These are phyloP conservation scores for Patella caerulea DNA, from an alignment of 2,888 invertebrate species.

Conservation along the genomic window DNA sequence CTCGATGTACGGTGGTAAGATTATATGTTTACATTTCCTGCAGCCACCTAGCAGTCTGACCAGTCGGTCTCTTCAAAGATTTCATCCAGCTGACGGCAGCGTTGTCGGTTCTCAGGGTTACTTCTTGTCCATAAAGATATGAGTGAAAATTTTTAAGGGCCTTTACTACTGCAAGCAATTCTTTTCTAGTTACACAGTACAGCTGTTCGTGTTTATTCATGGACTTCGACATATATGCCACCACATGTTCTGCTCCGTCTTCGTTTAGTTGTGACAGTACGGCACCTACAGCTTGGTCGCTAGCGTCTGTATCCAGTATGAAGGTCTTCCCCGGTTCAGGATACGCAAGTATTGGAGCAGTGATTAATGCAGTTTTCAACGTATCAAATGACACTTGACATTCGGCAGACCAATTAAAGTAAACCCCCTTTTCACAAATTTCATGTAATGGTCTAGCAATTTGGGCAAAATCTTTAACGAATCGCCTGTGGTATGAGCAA, in stretches of 20 bases:
- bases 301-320: too few species aligned
- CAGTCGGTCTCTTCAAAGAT: too few species aligned
- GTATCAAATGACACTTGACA: neutral
- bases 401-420: neutral
- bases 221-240: too few species aligned
- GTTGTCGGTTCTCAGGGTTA: too few species aligned
- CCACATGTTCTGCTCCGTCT: too few species aligned
- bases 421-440: neutral
- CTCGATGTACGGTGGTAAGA: too few species aligned
- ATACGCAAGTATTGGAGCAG: neutral
- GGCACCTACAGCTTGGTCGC: too few species aligned
- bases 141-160: neutral
- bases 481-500: neutral
- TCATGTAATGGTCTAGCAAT: conserved; percentile 5
- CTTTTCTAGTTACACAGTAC: neutral
- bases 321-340: neutral
- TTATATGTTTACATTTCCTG: too few species aligned
- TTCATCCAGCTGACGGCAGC: too few species aligned
- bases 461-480: neutral
- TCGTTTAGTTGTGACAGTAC: too few species aligned
- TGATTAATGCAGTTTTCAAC: neutral
- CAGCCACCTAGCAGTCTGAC: too few species aligned
- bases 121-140: neutral
- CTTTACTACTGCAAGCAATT: neutral
- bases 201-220: conserved; percentile 2